Conservation (phyloP, 2,888 invertebrate species). For the Anticlea derivata region DNA sequence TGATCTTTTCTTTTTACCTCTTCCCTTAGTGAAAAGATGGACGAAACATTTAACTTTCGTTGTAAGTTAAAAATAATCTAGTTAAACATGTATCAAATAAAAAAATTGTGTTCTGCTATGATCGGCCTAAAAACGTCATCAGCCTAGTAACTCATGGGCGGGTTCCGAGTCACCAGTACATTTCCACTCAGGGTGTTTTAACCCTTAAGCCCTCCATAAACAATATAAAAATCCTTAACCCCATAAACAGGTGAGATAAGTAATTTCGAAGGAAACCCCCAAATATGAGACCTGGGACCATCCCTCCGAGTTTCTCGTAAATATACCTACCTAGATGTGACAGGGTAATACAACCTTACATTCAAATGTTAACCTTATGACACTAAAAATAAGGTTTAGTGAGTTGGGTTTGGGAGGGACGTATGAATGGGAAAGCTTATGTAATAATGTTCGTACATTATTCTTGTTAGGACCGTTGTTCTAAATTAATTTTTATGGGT, state of each 20-base stretch:
- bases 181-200: no score
- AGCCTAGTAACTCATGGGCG: no score
- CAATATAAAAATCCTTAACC: slow-evolving; percentile 36
- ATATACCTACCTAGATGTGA: slow-evolving; percentile 48
- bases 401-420: slow-evolving; percentile 4
- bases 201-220: slow-evolving; percentile 22
- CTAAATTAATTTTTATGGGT: slow-evolving; percentile 44
- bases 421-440: slow-evolving; percentile 41
- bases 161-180: no score
- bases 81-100: no score
- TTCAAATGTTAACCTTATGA: slow-evolving; percentile 8
- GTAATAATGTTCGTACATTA: slow-evolving; percentile 43
- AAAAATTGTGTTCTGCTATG: no score
- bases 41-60: no score
- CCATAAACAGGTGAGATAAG: slow-evolving; percentile 52
- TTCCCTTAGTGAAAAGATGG: no score
- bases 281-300: slow-evolving; percentile 57
- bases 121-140: no score
- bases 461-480: slow-evolving; percentile 35
- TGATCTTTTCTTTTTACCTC: no score
- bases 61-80: no score
- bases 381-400: not conserved
- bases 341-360: slow-evolving; percentile 18
- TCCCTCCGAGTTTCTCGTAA: slow-evolving; percentile 52
- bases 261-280: slow-evolving; percentile 58